phyloP scores from a whole-genome alignment of 2,113 vertebrate species.

The Malurus elegans region DNA sequence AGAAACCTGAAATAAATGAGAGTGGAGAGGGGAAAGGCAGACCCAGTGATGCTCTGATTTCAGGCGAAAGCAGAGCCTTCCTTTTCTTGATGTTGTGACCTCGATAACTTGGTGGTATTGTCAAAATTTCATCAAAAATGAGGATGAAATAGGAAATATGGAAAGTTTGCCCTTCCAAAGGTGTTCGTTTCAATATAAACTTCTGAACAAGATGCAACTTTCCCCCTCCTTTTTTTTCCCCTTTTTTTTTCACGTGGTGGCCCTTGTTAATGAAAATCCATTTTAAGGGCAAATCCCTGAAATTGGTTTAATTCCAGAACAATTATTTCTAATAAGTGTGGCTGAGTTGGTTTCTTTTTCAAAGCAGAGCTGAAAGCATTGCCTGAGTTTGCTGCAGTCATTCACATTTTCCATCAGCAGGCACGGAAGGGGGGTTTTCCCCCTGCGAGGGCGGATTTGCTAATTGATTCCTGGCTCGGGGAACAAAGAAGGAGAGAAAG shows the following conservation, averaged over 20 bases:
- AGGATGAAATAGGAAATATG: neutral
- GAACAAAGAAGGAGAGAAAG: constrained; percentile 30
- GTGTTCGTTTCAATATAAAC: neutral
- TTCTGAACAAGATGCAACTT: neutral
- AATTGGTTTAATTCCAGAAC: neutral
- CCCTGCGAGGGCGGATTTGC: neutral
- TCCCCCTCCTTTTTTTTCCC: accelerated
- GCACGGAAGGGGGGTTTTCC: neutral
- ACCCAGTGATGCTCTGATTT: neutral
- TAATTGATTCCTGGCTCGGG: neutral
- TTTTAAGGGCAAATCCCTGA: neutral
- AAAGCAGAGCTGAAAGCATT: neutral
- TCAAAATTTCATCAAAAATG: neutral
- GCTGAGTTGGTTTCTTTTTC: neutral
- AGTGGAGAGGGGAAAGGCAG: neutral
- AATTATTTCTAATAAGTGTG: neutral
- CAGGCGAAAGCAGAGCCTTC: neutral
- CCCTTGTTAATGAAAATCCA: neutral
- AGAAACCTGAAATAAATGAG: neutral
- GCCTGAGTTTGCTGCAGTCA: neutral
- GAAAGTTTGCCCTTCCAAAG: neutral
- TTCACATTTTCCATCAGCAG: neutral
- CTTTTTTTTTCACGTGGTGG: neutral
- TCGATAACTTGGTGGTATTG: neutral
- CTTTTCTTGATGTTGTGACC: neutral